phyloP scores from a whole-genome alignment of 1,140 invertebrate genomes.

The Drosophila elegans region DNA sequence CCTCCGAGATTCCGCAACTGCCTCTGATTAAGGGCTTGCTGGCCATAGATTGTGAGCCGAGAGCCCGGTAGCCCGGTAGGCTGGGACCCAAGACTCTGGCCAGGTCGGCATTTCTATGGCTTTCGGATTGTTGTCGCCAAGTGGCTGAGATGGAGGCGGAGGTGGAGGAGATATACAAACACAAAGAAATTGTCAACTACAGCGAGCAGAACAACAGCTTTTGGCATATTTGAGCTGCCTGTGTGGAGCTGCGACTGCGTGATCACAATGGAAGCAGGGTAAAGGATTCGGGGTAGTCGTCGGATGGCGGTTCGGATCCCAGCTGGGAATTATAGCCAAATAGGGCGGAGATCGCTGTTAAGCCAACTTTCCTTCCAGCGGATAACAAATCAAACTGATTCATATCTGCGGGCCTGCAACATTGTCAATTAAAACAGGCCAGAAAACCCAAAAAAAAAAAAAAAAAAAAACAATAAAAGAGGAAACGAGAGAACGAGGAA shows the following conservation, averaged over 20 bases:
- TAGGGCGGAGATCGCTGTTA: conserved; percentile 14
- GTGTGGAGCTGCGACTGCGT: conserved; percentile 22
- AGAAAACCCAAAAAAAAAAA: conserved; percentile 17
- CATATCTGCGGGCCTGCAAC: conserved; percentile 51
- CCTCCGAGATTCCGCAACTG: conserved; percentile 62
- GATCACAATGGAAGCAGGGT: conserved; percentile 25
- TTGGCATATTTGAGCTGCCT: conserved; percentile 72
- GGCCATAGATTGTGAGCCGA: conserved; percentile 56
- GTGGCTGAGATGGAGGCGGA: neutral
- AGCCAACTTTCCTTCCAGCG: conserved; percentile 15
- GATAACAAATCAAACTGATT: conserved; percentile 61
- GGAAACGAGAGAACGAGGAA: conserved; percentile 4
- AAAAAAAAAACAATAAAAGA: neutral
- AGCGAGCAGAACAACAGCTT: conserved; percentile 67
- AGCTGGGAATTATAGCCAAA: conserved; percentile 54
- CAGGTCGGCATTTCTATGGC: conserved; percentile 58
- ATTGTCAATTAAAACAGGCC: conserved; percentile 71
- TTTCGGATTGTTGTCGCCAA: conserved; percentile 44
- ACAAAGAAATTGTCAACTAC: conserved; percentile 73
- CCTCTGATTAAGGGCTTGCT: conserved; percentile 77
- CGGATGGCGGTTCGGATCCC: conserved; percentile 4
- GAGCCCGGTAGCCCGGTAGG: neutral
- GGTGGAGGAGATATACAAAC: conserved; percentile 18
- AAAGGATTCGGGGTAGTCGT: neutral
- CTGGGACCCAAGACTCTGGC: neutral